Base-by-base conservation (phyloP, 2,888 invertebrate species). In the Oligia latruncula region DNA sequence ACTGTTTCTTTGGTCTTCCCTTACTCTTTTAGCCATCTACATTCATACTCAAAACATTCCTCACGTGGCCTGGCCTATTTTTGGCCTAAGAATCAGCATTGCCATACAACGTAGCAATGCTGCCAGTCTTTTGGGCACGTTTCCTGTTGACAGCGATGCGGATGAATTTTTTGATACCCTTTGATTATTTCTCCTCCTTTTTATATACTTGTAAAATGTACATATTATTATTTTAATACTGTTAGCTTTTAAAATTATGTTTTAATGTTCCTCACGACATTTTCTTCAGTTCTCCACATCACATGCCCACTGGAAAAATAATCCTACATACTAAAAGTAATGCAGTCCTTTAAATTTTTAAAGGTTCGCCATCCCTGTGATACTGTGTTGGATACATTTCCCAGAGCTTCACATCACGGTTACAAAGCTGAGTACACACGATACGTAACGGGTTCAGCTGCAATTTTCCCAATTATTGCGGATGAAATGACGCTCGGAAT, bases 391-490 rank as follows among this genome's bases (percentile, higher is more conserved):
- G 58, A 55, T 58, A 64, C 58, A 68, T 77, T n/a, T 6, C 58
- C 15, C 23, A 29, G 11, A 29, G 23, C 23, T 1, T 46, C 52
- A 60, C 40, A 64, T 58, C 40, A 55, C 46, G 43, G 70, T 78
- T 55, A 73, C n/a, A 73, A 70, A 68, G 65, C 23, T 17, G 20
- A 68, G 23, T 77, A 77, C 35, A 72, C 35, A 60, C 43, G 46
- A 58, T 46, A 55, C 29, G 3, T 20, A 82, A 84, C 62, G 62
- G 71, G 67, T 80, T 74, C 58, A 64, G 74, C 4, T 46, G 52
- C 46, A 49, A 78, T 84, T 79, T 84, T 84, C 67, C 43, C 49
- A 71, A 84, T 83, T 72, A 84, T 80, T 65, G 58, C 29, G 62
- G 49, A 15, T 64, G 58, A 80, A 84, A 84, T 84, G 52, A 62